A percentile compares a stretch with the other conserved stretches of the same genome.
These are phyloP conservation scores for Halcyon leucocephala DNA, from an alignment of 2,797 vertebrate species.

Conservation along the genomic window DNA sequence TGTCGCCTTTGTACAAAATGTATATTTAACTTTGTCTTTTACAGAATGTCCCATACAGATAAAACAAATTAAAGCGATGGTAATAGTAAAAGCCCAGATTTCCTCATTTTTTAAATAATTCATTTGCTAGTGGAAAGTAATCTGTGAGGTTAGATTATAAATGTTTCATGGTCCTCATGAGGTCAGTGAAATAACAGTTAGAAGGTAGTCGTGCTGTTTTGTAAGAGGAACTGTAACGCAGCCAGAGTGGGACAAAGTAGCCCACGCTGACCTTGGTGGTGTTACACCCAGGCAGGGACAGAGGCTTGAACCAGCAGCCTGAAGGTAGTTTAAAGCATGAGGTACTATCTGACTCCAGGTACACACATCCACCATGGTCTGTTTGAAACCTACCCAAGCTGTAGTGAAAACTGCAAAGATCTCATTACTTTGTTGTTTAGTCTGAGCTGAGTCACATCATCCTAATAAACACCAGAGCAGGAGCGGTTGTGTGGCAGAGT, in stretches of 20 bases:
- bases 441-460: not conserved
- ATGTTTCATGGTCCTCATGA: not conserved
- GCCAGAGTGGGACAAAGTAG: not conserved
- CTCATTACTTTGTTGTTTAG: not conserved
- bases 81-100: not conserved
- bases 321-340: not conserved
- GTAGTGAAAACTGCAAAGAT: not conserved
- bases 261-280: accelerated
- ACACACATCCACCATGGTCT: accelerated
- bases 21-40: constrained; percentile 7
- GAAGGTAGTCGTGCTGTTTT: not conserved
- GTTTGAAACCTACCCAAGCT: not conserved
- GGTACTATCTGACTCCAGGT: not conserved
- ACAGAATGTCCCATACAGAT: not conserved
- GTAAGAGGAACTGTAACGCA: accelerated
- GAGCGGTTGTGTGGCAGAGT: not conserved
- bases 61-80: not conserved
- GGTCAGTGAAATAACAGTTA: not conserved
- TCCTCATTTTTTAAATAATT: not conserved
- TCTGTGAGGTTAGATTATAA: not conserved
- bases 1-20: not conserved
- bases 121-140: not conserved
- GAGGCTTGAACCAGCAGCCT: not conserved
- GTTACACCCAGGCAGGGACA: no score
- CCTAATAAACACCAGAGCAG: not conserved